phyloP scores from a whole-genome alignment of 2,797 vertebrate species.

The Rhodeus uyekii region DNA sequence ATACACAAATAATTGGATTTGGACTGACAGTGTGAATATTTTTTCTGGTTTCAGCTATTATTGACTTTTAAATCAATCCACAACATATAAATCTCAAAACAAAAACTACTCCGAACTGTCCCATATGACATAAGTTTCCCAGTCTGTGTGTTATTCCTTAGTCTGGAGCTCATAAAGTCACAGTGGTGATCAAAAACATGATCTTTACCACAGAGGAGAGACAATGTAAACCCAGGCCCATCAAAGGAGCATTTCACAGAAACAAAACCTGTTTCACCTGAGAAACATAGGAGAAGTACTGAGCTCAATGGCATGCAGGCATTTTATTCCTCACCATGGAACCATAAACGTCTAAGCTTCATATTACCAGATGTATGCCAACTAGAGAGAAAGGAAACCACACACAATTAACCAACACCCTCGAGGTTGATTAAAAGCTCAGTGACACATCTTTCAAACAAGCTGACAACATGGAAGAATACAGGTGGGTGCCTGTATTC shows the following conservation, averaged over 20 bases:
- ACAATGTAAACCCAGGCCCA: constrained; percentile 29
- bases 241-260: constrained; percentile 46
- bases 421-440: constrained; percentile 25
- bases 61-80: not conserved
- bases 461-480: constrained; percentile 10
- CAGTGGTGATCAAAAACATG: constrained; percentile 11
- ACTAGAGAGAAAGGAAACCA: constrained; percentile 33
- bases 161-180: constrained; percentile 35
- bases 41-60: not conserved
- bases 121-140: constrained; percentile 13
- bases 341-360: constrained; percentile 41
- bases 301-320: constrained; percentile 33
- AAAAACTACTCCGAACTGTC: not conserved
- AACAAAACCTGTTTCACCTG: constrained; percentile 52
- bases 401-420: constrained; percentile 10
- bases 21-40: not conserved
- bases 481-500: constrained; percentile 28
- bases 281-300: constrained; percentile 31
- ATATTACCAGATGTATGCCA: constrained; percentile 44
- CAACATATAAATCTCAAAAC: not conserved
- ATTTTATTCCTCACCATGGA: constrained; percentile 36
- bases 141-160: not conserved
- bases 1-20: not conserved
- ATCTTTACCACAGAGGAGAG: constrained; percentile 36
- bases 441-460: constrained; percentile 22